Evolutionary conservation across 1,140 invertebrate genomes (phyloP).

Genomic region (Magallana angulata): DNA sequence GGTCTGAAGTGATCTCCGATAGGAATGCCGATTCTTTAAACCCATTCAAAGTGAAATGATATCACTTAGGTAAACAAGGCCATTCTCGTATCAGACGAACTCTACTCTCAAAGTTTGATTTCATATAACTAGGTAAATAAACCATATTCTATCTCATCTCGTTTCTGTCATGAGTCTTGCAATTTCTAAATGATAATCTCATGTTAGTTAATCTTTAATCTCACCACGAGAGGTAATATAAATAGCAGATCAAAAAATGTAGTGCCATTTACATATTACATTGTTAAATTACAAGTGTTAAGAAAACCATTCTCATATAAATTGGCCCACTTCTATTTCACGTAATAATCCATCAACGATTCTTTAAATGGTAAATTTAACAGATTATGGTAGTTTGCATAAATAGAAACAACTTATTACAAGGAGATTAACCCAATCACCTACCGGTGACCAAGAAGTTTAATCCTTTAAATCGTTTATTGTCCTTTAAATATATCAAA

Average conservation of each 20-base stretch:
- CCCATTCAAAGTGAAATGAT: slow-evolving; percentile 26
- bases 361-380: neutral
- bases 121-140: neutral
- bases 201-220: too few relatives aligned
- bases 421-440: slow-evolving; percentile 2
- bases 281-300: too few relatives aligned
- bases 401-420: neutral
- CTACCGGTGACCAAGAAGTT: neutral
- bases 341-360: neutral
- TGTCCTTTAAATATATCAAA: neutral
- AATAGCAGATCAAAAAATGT: too few relatives aligned
- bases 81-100: neutral
- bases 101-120: neutral
- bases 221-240: too few relatives aligned
- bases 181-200: too few relatives aligned
- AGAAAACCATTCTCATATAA: too few relatives aligned
- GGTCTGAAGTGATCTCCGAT: neutral
- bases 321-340: too few relatives aligned
- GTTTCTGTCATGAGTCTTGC: neutral
- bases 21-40: neutral
- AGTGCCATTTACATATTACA: too few relatives aligned
- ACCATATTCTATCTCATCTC: neutral
- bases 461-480: neutral
- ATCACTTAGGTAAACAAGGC: neutral
- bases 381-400: neutral